Evolutionary conservation across 1,140 invertebrate genomes (phyloP).

Genomic region (Drosophila yakuba): DNA sequence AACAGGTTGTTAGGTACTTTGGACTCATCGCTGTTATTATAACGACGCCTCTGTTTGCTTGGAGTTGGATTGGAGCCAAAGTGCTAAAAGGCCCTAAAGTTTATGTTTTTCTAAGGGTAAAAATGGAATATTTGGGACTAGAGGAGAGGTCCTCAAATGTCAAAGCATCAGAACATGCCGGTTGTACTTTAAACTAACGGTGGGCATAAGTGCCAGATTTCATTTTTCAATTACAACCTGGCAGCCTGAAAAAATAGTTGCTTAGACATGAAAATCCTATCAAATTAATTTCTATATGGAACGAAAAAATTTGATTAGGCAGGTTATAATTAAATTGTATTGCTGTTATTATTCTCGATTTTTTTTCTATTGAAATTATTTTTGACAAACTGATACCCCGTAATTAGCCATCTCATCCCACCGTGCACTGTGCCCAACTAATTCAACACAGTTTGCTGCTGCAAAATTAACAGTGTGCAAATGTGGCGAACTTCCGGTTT

Average conservation of each 20-base stretch:
- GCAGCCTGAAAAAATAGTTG: too few relatives aligned
- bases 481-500: constrained; percentile 65
- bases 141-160: constrained; percentile 41
- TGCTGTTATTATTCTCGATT: too few relatives aligned
- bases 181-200: constrained; percentile 4
- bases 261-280: too few relatives aligned
- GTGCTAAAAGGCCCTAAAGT: constrained; percentile 33
- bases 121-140: constrained; percentile 12
- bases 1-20: constrained; percentile 65
- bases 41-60: constrained; percentile 24
- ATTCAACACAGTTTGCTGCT: constrained; percentile 45
- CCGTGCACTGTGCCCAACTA: constrained; percentile 17
- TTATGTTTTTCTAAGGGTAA: constrained; percentile 20
- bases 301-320: too few relatives aligned
- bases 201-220: background rate
- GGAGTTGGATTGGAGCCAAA: constrained; percentile 33
- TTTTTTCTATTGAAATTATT: too few relatives aligned
- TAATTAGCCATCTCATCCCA: constrained; percentile 11
- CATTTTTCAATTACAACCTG: too few relatives aligned
- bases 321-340: too few relatives aligned
- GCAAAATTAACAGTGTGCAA: constrained; percentile 65
- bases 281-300: too few relatives aligned
- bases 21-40: constrained; percentile 10
- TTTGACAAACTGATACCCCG: background rate
- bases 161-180: constrained; percentile 21